phyloP scores from a whole-genome alignment of 1,140 invertebrate genomes.

The Drosophila parabipectinata region DNA sequence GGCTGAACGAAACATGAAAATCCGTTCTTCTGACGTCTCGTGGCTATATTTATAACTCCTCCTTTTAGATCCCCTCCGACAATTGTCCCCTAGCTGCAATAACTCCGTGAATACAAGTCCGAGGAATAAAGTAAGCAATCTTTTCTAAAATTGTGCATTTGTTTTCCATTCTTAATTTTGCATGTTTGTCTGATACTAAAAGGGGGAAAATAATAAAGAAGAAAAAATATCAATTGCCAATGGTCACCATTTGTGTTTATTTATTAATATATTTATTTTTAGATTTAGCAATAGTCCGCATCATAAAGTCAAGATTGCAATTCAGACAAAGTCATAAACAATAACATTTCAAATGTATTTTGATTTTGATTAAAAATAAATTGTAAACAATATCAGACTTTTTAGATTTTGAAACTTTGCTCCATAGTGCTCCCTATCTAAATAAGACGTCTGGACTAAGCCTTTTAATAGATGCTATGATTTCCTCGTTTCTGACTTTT shows the following conservation, averaged over 20 bases:
- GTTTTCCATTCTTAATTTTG: background rate
- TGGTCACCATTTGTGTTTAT: too few relatives aligned
- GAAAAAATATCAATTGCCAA: too few relatives aligned
- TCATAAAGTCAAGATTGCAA: too few relatives aligned
- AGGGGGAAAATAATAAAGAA: background rate
- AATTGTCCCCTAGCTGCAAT: slow-evolving; percentile 15
- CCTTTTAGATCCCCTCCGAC: slow-evolving; percentile 31
- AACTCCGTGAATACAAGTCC: background rate
- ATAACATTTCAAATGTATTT: too few relatives aligned
- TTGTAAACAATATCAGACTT: too few relatives aligned
- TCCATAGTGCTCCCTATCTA: too few relatives aligned
- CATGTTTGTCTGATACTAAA: background rate
- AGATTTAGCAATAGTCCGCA: too few relatives aligned
- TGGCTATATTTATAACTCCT: slow-evolving; percentile 67
- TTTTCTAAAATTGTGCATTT: background rate
- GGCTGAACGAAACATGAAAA: slow-evolving; percentile 45
- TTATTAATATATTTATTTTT: too few relatives aligned
- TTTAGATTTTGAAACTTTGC: too few relatives aligned
- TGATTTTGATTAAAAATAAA: too few relatives aligned
- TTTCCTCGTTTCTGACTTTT: too few relatives aligned
- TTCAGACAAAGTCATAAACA: too few relatives aligned
- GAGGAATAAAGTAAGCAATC: background rate
- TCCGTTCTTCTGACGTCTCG: slow-evolving; percentile 39
- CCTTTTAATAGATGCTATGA: background rate
- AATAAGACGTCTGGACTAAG: background rate